phyloP scores from a whole-genome alignment of 2,888 invertebrate genomes.

The Serrognathus titanus region DNA sequence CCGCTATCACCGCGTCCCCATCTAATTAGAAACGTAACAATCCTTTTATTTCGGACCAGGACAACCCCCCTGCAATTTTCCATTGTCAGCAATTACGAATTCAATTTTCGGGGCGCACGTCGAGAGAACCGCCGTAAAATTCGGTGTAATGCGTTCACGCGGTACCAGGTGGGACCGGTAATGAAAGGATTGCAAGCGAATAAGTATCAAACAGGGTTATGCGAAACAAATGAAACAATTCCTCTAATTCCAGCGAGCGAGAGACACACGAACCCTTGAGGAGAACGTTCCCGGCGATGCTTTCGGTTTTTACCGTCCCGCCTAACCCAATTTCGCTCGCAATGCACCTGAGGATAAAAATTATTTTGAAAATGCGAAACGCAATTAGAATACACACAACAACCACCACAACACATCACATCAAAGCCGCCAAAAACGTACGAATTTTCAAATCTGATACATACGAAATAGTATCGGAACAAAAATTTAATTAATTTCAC shows the following conservation, averaged over 20 bases:
- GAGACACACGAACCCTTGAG: background rate
- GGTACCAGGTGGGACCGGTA: slow-evolving; percentile 1
- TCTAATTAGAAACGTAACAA: background rate
- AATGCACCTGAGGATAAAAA: too few species aligned
- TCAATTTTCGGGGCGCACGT: background rate
- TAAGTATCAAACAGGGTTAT: background rate
- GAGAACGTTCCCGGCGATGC: background rate
- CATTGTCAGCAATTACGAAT: background rate
- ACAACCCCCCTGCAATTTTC: background rate
- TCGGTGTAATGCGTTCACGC: slow-evolving; percentile 1
- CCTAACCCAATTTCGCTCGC: too few species aligned
- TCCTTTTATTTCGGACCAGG: background rate
- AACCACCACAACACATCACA: too few species aligned
- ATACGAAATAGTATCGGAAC: too few species aligned
- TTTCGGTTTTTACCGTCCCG: background rate
- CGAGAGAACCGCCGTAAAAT: background rate
- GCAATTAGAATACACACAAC: too few species aligned
- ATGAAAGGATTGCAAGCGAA: background rate
- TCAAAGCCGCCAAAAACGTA: too few species aligned
- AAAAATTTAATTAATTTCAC: too few species aligned
- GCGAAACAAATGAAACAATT: background rate
- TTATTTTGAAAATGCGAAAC: too few species aligned
- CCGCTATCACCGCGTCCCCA: background rate
- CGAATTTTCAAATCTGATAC: too few species aligned
- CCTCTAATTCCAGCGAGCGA: background rate